Percentiles rank a stretch among this genome's conserved stretches.
These are phyloP conservation scores for Gambusia holbrooki DNA, from an alignment of 2,113 vertebrate genomes.

Conservation along the genomic window DNA sequence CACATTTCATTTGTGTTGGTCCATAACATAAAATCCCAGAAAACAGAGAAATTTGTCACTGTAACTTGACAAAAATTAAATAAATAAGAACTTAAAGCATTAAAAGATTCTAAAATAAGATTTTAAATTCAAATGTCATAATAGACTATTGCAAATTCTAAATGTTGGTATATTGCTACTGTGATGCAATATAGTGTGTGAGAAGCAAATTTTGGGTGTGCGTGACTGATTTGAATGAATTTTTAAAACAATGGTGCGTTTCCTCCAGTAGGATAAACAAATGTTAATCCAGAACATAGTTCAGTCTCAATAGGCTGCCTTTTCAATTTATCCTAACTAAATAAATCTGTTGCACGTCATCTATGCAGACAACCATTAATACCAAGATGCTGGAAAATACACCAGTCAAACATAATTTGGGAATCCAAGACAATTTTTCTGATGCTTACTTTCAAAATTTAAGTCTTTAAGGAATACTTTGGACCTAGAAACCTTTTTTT, in stretches of 20 bases:
- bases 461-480: background rate
- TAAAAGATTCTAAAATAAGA: background rate
- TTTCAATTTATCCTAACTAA: background rate
- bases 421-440: background rate
- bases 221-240: background rate
- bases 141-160: background rate
- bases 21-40: background rate
- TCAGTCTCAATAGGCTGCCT: constrained; percentile 56
- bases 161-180: background rate
- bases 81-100: background rate
- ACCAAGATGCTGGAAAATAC: background rate
- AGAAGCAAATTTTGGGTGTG: background rate
- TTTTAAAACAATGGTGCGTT: background rate
- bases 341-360: too few relatives aligned
- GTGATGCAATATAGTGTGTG: background rate
- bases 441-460: background rate
- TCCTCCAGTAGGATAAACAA: constrained; percentile 9
- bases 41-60: background rate
- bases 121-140: background rate
- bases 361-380: too few relatives aligned
- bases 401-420: background rate
- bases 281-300: constrained; percentile 60
- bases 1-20: background rate
- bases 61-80: background rate
- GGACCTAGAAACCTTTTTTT: background rate